Conservation (phyloP, 2,113 vertebrate genomes). For the Tupaia tana region DNA sequence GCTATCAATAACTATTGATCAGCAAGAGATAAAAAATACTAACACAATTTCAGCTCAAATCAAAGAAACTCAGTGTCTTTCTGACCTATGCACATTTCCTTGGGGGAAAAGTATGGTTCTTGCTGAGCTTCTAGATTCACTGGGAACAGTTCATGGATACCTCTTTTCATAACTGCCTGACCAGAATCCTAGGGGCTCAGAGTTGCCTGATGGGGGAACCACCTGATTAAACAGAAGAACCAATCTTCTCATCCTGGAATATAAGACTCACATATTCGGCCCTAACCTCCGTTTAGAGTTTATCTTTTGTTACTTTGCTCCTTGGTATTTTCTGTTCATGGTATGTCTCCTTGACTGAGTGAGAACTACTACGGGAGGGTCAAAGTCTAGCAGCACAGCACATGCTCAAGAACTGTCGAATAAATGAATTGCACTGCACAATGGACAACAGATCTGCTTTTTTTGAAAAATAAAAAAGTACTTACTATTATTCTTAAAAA, state of each 20-base stretch:
- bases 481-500: too few species aligned
- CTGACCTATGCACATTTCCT: background rate
- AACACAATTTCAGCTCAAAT: conserved; percentile 7
- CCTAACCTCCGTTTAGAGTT: background rate
- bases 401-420: background rate
- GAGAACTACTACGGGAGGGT: background rate
- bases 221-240: background rate
- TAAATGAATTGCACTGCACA: accelerated
- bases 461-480: too few species aligned
- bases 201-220: background rate
- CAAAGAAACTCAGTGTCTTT: background rate
- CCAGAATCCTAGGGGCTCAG: background rate
- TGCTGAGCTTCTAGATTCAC: background rate
- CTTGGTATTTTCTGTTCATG: background rate
- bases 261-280: background rate
- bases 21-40: background rate
- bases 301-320: background rate
- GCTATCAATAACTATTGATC: background rate
- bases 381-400: background rate
- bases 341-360: background rate
- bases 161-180: background rate
- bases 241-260: background rate
- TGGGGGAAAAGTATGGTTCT: background rate
- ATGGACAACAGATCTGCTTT: too few species aligned
- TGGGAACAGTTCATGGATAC: background rate